A percentile compares a stretch with the other conserved stretches of the same genome.
phyloP scores from a whole-genome alignment of 2,888 invertebrate genomes.

The Synergus japonicus region DNA sequence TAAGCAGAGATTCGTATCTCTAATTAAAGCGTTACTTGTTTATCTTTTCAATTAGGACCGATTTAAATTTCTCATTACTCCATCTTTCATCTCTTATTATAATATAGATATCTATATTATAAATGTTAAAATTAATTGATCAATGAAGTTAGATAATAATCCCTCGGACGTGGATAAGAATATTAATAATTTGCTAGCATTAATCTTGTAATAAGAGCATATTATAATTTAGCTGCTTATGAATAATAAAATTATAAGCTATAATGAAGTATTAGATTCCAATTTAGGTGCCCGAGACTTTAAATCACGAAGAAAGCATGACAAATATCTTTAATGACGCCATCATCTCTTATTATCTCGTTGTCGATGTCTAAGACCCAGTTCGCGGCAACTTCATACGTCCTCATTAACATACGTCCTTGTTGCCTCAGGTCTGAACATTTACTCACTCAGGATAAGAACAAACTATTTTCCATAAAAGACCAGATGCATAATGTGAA shows the following conservation, averaged over 20 bases:
- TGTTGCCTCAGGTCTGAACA: slow-evolving; percentile 11
- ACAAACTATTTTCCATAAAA: slow-evolving; percentile 25
- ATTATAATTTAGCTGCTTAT: neutral
- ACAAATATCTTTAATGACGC: slow-evolving; percentile 34
- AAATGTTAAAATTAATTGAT: neutral
- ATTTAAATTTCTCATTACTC: neutral
- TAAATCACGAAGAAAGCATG: slow-evolving; percentile 35
- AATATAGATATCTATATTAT: neutral
- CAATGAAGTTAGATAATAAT: neutral
- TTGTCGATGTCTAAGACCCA: slow-evolving; percentile 20
- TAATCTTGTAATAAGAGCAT: neutral
- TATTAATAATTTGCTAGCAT: neutral
- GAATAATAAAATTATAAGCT: neutral
- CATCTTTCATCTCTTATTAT: neutral
- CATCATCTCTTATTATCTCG: slow-evolving; percentile 29
- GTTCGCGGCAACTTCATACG: slow-evolving; percentile 37
- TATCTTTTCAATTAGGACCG: neutral
- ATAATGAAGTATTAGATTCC: neutral
- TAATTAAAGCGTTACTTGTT: neutral
- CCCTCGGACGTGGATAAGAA: neutral
- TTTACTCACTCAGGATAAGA: slow-evolving; percentile 27
- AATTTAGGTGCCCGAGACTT: neutral
- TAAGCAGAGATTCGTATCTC: neutral
- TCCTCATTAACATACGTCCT: slow-evolving; percentile 37
- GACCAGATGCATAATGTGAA: slow-evolving; percentile 26